Evolutionary conservation across 2,797 vertebrate species (phyloP).

Genomic region (Onychomys leucogaster): DNA sequence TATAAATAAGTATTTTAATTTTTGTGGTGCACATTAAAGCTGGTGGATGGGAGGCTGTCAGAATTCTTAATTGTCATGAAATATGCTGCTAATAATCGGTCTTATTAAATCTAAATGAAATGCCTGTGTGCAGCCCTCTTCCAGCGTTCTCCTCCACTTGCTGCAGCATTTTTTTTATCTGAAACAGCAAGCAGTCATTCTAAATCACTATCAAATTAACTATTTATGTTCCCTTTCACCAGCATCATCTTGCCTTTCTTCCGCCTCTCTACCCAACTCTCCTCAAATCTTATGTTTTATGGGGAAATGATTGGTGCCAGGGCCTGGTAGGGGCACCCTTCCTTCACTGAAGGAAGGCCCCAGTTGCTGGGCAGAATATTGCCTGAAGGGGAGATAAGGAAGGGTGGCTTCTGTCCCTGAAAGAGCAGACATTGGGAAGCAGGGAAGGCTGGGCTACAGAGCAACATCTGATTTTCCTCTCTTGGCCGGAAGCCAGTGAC

Average conservation of each 20-base stretch:
- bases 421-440: background rate
- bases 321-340: background rate
- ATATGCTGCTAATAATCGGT: slow-evolving; percentile 79
- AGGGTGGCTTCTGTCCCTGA: background rate
- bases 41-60: slow-evolving; percentile 79
- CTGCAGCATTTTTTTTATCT: slow-evolving; percentile 75
- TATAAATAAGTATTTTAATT: slow-evolving; percentile 81
- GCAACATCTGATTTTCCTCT: slow-evolving; percentile 6
- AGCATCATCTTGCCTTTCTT: background rate
- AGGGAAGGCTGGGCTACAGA: background rate
- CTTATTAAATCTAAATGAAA: slow-evolving; percentile 80
- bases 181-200: slow-evolving; percentile 78
- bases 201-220: slow-evolving; percentile 85
- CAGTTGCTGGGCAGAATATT: background rate
- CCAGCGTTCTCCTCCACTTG: slow-evolving; percentile 74
- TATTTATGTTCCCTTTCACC: slow-evolving; percentile 80
- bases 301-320: slow-evolving; percentile 36
- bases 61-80: slow-evolving; percentile 79
- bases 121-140: slow-evolving; percentile 76
- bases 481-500: slow-evolving; percentile 63
- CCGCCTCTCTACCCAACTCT: slow-evolving; percentile 11
- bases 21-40: slow-evolving; percentile 81
- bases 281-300: slow-evolving; percentile 74
- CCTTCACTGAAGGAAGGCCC: background rate
- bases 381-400: background rate